Evolutionary conservation across 2,113 vertebrate species (phyloP), one percentile per base, ranked within the genome.

Genomic region (Trinectes maculatus): DNA sequence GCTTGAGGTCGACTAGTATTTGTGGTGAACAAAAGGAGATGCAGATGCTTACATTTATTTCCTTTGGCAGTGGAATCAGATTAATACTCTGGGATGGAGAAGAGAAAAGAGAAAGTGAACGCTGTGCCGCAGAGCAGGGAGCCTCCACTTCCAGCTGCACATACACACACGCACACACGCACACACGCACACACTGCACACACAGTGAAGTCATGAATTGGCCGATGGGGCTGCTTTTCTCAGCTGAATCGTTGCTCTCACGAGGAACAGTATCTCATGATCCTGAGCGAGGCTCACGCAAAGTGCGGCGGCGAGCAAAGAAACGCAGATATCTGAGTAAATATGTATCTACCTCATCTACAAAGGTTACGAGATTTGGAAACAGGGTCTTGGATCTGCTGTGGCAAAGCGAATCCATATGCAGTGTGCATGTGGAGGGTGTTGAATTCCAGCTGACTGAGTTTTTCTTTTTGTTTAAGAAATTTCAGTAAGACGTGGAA

Each of bases 31-130:
- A 71, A 85, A 91, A 86, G 78, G 84, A 86, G 83, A 80, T 82
- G 44, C 88, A 91, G 83, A 91, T 89, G 85, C 84, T 85, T 78
- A 82, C 68, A 72, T 88, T 89, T 90, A 87, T 91, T 91, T 91
- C 63, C 55, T 71, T 54, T 91, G 88, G 90, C 89, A 80, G 62
- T 61, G 54, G 60, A 79, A 37, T 67, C 25, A 13, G 63, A 43
- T 61, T 85, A 77, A 84, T 84, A 63, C 66, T 61, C 43, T 77
- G 64, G 79, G 77, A 84, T 83, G 84, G 61, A 89, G 88, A 88
- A 85, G 37, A 77, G 61, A 80, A 80, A 62, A 63, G 78, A 77
- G 64, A 76, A 62, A 71, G 67, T 57, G 62, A 85, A 79, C 69
- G 77, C 67, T 78, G 37, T 68, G 62, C 63, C 55, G 60, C 44